Evolutionary conservation across 1,140 invertebrate genomes (phyloP).

Genomic region (Pectinophora gossypiella): DNA sequence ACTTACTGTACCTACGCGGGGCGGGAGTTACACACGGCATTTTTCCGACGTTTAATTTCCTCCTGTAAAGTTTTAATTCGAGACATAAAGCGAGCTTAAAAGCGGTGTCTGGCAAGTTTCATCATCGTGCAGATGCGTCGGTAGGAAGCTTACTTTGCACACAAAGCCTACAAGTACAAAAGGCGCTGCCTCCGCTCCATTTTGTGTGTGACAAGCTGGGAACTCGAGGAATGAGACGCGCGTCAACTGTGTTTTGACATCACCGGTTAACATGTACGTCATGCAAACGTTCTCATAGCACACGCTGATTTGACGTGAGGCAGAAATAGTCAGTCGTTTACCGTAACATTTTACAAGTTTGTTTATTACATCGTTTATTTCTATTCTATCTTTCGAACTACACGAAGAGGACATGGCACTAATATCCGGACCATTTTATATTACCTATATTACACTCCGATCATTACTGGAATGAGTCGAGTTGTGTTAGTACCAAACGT

Average conservation of each 20-base stretch:
- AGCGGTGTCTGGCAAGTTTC: constrained; percentile 71
- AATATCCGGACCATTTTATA: too few species aligned
- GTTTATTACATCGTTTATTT: too few species aligned
- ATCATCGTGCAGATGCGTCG: constrained; percentile 67
- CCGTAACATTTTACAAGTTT: too few species aligned
- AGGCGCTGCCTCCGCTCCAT: constrained; percentile 60
- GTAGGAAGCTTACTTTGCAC: constrained; percentile 70
- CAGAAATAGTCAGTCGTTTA: too few species aligned
- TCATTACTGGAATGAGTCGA: too few species aligned
- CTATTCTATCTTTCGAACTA: too few species aligned
- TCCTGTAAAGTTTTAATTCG: constrained; percentile 69
- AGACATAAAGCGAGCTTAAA: constrained; percentile 67
- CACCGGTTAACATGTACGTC: constrained; percentile 31
- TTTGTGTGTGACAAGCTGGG: constrained; percentile 61
- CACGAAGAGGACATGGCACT: too few species aligned
- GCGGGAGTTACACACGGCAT: constrained; percentile 23
- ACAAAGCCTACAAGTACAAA: constrained; percentile 71
- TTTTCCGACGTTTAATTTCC: constrained; percentile 69
- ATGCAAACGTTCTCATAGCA: too few species aligned
- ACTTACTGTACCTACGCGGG: not conserved
- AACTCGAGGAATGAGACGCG: constrained; percentile 52
- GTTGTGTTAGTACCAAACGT: too few species aligned
- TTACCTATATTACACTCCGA: too few species aligned
- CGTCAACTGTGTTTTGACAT: constrained; percentile 42
- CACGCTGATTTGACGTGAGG: too few species aligned